These are phyloP conservation scores for Sebastes vulpes DNA, from an alignment of 2,797 vertebrate species.

Conservation along the genomic window DNA sequence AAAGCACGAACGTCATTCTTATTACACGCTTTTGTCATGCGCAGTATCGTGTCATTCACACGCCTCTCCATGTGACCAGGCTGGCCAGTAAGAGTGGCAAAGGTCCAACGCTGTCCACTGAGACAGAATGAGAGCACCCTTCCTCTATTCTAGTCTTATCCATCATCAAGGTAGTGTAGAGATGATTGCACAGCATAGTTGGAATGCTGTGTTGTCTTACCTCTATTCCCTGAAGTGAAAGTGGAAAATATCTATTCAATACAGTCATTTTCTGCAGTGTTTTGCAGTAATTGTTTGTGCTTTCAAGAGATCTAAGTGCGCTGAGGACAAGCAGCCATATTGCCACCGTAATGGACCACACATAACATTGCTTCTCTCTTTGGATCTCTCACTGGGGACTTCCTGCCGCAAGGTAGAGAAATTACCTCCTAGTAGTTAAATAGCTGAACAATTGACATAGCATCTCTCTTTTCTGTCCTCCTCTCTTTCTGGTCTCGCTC, in stretches of 20 bases:
- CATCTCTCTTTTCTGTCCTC: constrained; percentile 38
- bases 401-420: constrained; percentile 48
- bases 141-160: neutral
- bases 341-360: constrained; percentile 44
- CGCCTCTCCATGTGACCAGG: no score
- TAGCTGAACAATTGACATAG: constrained; percentile 64
- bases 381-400: constrained; percentile 54
- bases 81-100: neutral
- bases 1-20: no score
- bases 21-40: no score
- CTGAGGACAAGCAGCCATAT: constrained; percentile 40
- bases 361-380: constrained; percentile 37
- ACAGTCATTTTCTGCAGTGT: constrained; percentile 34
- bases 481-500: constrained; percentile 15
- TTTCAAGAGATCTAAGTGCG: constrained; percentile 41
- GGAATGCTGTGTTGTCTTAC: neutral
- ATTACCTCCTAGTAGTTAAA: constrained; percentile 71
- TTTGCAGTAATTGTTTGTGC: constrained; percentile 54
- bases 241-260: constrained; percentile 28
- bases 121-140: neutral
- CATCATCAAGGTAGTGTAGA: neutral
- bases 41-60: no score
- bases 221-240: constrained; percentile 36
- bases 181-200: neutral
- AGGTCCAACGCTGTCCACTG: neutral